Conservation (phyloP, 2,113 vertebrate species). For the Daubentonia madagascariensis region DNA sequence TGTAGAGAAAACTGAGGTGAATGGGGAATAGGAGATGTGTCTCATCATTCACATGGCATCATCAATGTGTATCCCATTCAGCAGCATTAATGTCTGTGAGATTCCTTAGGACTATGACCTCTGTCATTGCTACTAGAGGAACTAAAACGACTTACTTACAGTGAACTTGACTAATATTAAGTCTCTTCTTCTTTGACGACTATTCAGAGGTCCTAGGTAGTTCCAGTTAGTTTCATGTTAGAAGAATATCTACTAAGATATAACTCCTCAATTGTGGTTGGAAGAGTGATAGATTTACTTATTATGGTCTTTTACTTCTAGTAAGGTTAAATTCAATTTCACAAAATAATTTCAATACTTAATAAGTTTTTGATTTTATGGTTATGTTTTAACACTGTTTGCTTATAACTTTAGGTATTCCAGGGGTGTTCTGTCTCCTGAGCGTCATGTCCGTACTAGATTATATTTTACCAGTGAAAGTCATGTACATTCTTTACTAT, state of each 20-base stretch:
- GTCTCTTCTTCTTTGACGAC: background rate
- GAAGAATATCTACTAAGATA: background rate
- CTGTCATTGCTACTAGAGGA: background rate
- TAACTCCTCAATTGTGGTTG: background rate
- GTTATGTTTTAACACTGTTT: conserved; percentile 5
- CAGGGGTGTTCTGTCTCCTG: conserved; percentile 92
- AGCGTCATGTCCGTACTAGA: conserved; percentile 92
- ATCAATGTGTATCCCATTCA: background rate
- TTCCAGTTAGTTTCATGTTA: background rate
- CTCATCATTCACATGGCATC: background rate
- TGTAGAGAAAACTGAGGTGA: background rate
- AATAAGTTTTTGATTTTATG: background rate
- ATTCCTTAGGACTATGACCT: background rate
- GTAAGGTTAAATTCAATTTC: conserved; percentile 29
- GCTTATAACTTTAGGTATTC: conserved; percentile 86
- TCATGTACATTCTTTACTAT: conserved; percentile 92
- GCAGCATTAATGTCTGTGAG: background rate
- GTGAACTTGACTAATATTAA: conserved; percentile 14
- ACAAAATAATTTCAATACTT: background rate
- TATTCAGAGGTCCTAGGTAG: background rate
- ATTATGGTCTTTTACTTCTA: background rate
- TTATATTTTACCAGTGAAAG: conserved; percentile 95
- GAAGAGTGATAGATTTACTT: conserved; percentile 5
- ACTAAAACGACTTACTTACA: background rate
- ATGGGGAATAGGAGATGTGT: background rate